A percentile compares a stretch with the other conserved stretches of the same genome.
phyloP scores from a whole-genome alignment of 2,113 vertebrate genomes.

The Taxidea taxus region DNA sequence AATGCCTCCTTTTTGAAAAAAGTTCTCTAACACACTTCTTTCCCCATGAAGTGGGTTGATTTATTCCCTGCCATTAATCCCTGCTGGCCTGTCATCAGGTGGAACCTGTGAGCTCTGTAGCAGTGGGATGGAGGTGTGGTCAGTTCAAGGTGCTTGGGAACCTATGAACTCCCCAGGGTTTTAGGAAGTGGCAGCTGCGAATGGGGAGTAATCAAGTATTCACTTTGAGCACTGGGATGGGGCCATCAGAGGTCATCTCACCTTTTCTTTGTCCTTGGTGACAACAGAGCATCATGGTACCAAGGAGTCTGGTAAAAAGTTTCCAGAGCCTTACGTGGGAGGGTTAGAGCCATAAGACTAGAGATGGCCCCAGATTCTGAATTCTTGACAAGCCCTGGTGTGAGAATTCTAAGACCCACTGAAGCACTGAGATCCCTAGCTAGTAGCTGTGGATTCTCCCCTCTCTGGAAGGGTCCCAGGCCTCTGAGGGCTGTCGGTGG shows the following conservation, averaged over 20 bases:
- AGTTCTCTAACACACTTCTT: conserved; percentile 51
- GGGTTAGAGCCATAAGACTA: not conserved
- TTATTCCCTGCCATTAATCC: conserved; percentile 74
- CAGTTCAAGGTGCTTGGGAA: not conserved
- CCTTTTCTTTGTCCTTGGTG: not conserved
- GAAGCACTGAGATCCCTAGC: not conserved
- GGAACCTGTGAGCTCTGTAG: conserved; percentile 57
- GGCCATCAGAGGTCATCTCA: not conserved
- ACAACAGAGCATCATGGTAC: not conserved
- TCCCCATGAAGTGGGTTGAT: conserved; percentile 64
- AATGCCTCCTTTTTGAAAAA: conserved; percentile 76
- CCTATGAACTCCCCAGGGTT: not conserved
- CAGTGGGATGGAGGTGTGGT: not conserved
- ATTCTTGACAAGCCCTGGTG: not conserved
- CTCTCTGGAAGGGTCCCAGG: not conserved
- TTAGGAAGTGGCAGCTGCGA: not conserved
- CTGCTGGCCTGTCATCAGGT: conserved; percentile 71
- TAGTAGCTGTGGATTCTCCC: not conserved
- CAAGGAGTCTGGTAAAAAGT: not conserved
- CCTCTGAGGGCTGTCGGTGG: not conserved
- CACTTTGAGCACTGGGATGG: not conserved
- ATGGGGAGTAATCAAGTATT: not conserved
- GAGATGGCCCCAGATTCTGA: not conserved
- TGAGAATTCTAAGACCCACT: not conserved
- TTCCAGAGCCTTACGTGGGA: not conserved